Base-by-base conservation (phyloP, 2,113 vertebrate species). In the Camelus bactrianus region DNA sequence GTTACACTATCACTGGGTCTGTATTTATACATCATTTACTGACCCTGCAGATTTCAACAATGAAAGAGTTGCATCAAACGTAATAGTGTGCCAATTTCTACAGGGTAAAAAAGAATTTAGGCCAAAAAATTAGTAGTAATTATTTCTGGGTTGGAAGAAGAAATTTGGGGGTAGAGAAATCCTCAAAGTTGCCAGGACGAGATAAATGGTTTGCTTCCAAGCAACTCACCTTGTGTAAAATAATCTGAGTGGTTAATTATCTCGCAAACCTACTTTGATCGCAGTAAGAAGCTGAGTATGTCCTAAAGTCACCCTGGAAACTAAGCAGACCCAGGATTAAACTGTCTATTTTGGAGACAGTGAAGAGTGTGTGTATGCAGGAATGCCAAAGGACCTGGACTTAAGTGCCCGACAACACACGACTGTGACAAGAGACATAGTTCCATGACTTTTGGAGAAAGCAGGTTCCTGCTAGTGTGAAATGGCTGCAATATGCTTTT, bases 211-310 rank as follows among this genome's bases (percentile, higher is more conserved):
- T 77, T 92, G 20, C 13, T 20, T 60, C 32, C 64, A 86, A 79
- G 62, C 9, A 67, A 81, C 6, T 94, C 17, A 86, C 1, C 54
- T 89, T 72, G 73, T 60, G 24, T 90, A 87, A 94, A 80, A 89
- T 73, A 79, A 79, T 10, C 24, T 87, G 52, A 95, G 95, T 60
- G n/a, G 58, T 48, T 77, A 94, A 93, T 76, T 67, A 91, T 50
- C 50, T 83, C 42, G 96, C 46, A 93, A 85, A 95, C 62, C 30
- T 83, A 69, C 46, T 75, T 83, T n/a, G 24, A 94, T 93, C 32
- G 80, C 13, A 69, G 12, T n/a, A 54, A 91, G 19, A 92, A 70
- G 42, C 16, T 95, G 22, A 48, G 75, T 35, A 60, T 0, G 0
- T 42, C 77, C 8, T 62, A 83, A 35, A 86, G 88, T 75, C 52